Conservation (phyloP, 2,113 vertebrate genomes). For the Lutjanus erythropterus region DNA sequence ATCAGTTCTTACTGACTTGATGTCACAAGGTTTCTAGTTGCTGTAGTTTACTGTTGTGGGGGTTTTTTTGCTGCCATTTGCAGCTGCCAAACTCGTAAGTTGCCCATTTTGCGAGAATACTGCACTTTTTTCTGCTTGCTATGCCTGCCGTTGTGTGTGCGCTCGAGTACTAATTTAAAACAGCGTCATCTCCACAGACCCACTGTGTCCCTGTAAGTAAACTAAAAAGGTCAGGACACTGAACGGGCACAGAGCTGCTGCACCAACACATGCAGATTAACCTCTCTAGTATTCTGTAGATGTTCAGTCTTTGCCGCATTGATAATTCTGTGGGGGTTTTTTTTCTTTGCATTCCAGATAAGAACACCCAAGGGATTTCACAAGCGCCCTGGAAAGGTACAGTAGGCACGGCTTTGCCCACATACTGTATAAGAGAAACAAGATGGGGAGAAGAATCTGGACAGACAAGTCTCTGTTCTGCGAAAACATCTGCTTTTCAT, state of each 20-base stretch:
- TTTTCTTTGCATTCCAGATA: slow-evolving; percentile 72
- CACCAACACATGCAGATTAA: slow-evolving; percentile 19
- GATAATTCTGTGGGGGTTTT: slow-evolving; percentile 49
- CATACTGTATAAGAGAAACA: slow-evolving; percentile 30
- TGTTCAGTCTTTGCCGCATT: slow-evolving; percentile 20
- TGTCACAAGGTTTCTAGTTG: background rate
- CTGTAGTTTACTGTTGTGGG: background rate
- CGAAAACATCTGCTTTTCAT: slow-evolving; percentile 79
- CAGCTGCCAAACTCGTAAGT: background rate
- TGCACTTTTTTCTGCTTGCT: background rate
- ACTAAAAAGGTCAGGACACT: slow-evolving; percentile 39
- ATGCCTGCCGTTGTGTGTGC: background rate
- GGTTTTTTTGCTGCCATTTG: background rate
- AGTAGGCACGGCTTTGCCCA: slow-evolving; percentile 76
- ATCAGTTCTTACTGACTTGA: background rate
- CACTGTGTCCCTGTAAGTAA: slow-evolving; percentile 25
- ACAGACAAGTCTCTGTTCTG: slow-evolving; percentile 53
- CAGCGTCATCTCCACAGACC: slow-evolving; percentile 7
- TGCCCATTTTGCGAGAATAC: background rate
- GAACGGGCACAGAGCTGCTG: slow-evolving; percentile 13
- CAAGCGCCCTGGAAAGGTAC: slow-evolving; percentile 95
- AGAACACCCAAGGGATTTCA: slow-evolving; percentile 83
- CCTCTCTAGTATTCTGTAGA: background rate
- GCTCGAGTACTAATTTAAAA: slow-evolving; percentile 18
- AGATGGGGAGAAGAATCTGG: slow-evolving; percentile 50